These are phyloP conservation scores for Peromyscus aztecus DNA, from an alignment of 2,797 vertebrate species.

Conservation along the genomic window DNA sequence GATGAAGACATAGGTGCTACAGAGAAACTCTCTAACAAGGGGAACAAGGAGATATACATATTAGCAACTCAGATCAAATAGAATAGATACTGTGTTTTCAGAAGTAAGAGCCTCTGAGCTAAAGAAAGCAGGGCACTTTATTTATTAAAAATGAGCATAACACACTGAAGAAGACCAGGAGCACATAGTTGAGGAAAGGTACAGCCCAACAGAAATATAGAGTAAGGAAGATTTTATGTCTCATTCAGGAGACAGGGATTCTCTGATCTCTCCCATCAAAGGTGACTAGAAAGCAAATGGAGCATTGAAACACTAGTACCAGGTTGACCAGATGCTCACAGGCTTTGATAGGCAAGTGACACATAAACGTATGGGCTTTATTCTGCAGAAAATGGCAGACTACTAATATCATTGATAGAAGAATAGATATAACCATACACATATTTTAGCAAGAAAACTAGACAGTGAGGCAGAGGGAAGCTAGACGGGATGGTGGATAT, in stretches of 20 bases:
- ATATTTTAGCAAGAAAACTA: not conserved
- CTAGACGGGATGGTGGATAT: not conserved
- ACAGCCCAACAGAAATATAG: not conserved
- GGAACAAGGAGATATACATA: not conserved
- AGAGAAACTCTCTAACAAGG: not conserved
- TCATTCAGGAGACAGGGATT: too few species aligned
- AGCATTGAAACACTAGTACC: rapidly evolving
- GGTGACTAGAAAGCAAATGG: not conserved
- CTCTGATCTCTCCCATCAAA: not conserved
- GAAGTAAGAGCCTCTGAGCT: not conserved
- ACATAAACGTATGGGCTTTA: not conserved
- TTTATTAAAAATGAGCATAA: not conserved
- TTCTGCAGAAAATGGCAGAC: not conserved
- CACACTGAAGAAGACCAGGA: not conserved
- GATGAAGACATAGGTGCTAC: not conserved
- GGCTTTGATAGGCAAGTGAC: not conserved
- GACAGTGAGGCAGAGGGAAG: not conserved
- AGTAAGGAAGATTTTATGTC: too few species aligned
- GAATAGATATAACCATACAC: not conserved
- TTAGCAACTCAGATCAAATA: not conserved
- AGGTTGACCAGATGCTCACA: not conserved
- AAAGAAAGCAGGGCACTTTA: not conserved
- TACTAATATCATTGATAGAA: not conserved
- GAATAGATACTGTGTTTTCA: not conserved
- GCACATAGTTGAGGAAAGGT: not conserved